These are phyloP conservation scores for Pseudococcus jackbeardsleyi DNA, from an alignment of 2,888 invertebrate genomes.

Conservation along the genomic window DNA sequence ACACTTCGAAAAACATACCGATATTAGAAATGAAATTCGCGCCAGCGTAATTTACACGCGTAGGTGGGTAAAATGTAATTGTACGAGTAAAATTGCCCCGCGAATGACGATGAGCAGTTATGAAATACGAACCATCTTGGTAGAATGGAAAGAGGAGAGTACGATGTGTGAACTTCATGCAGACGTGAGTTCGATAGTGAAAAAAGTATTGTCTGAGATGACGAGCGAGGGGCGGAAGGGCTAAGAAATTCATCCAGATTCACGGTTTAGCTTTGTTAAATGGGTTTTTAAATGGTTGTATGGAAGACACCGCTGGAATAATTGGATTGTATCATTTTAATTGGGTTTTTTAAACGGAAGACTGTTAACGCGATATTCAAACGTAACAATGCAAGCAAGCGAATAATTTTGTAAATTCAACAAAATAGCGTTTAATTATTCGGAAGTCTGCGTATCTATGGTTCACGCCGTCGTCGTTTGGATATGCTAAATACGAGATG, in stretches of 20 bases:
- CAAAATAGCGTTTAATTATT: constrained; percentile 55
- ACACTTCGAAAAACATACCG: neutral
- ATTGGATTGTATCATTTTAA: constrained; percentile 56
- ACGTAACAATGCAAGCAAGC: constrained; percentile 47
- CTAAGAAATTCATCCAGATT: neutral
- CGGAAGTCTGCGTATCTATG: constrained; percentile 8
- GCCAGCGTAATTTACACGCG: constrained; percentile 2
- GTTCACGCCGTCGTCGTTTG: neutral
- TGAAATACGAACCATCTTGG: neutral
- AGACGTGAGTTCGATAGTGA: constrained; percentile 36
- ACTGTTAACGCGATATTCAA: constrained; percentile 42
- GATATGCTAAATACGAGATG: neutral
- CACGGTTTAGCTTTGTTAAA: constrained; percentile 24
- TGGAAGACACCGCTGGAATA: neutral
- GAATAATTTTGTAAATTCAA: constrained; percentile 50
- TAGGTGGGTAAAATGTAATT: constrained; percentile 32
- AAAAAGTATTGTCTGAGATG: neutral
- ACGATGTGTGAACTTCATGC: constrained; percentile 43
- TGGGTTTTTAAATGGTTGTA: constrained; percentile 21
- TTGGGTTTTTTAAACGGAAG: constrained; percentile 53
- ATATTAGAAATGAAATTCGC: constrained; percentile 18
- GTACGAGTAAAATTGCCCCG: neutral
- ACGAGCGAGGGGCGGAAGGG: neutral
- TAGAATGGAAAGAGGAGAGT: neutral
- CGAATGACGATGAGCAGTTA: constrained; percentile 5